phyloP scores from a whole-genome alignment of 2,113 vertebrate genomes.

The Hipposideros armiger region DNA sequence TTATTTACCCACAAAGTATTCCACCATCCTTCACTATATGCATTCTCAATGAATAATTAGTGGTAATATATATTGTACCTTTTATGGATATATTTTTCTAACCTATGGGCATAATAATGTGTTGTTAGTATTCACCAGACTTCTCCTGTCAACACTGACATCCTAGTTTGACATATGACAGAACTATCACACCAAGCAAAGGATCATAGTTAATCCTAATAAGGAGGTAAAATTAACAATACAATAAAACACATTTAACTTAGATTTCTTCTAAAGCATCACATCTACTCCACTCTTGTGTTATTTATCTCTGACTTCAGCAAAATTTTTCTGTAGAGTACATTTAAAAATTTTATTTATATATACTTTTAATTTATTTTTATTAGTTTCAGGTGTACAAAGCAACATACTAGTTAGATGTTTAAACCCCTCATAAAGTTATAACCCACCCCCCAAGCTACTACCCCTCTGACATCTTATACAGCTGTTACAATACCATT shows the following conservation, averaged over 20 bases:
- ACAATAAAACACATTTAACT: neutral
- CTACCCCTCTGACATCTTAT: too few species aligned
- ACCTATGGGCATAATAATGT: conserved; percentile 33
- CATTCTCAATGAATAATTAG: conserved; percentile 40
- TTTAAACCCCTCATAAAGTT: too few species aligned
- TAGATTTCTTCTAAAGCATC: conserved; percentile 44
- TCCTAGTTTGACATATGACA: conserved; percentile 44
- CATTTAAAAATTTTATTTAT: neutral
- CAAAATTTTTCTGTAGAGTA: neutral
- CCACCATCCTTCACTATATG: neutral
- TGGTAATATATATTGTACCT: neutral
- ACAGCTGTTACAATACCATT: too few species aligned
- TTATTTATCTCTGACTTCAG: neutral
- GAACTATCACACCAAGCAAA: neutral
- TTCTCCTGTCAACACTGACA: conserved; percentile 31
- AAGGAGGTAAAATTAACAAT: conserved; percentile 6
- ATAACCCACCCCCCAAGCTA: too few species aligned
- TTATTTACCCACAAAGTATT: conserved; percentile 21
- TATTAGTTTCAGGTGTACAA: too few species aligned
- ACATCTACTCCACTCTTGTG: neutral
- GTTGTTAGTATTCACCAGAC: conserved; percentile 36
- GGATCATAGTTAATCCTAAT: conserved; percentile 41
- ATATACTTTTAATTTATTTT: neutral
- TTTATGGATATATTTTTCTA: conserved; percentile 22
- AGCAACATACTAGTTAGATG: too few species aligned